A percentile compares a stretch with the other conserved stretches of the same genome.
Conservation (phyloP, 2,797 vertebrate species). For the Parotocinclus haroldoi region DNA sequence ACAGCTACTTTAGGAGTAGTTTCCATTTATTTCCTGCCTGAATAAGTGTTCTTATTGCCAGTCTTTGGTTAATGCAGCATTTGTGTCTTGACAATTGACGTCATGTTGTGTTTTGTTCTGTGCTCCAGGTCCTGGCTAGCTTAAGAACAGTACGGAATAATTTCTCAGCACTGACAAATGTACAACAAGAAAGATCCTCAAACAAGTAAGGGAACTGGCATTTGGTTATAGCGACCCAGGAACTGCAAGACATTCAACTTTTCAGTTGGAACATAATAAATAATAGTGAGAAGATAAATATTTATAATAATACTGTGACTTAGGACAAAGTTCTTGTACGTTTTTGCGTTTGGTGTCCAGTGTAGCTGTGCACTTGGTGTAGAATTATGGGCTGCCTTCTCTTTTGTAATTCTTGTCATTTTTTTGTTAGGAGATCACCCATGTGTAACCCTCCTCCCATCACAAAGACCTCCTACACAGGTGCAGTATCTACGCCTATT, state of each 20-base stretch:
- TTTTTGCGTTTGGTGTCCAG: not conserved
- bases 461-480: slow-evolving; percentile 96
- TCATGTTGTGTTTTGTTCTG: slow-evolving; percentile 25
- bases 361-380: too few species aligned
- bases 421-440: slow-evolving; percentile 84
- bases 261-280: not conserved
- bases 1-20: too few species aligned
- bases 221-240: too few species aligned
- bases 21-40: too few species aligned
- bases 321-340: too few species aligned
- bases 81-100: not conserved
- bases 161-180: slow-evolving; percentile 96
- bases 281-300: not conserved
- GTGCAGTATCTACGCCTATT: slow-evolving; percentile 61
- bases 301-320: not conserved
- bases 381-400: too few species aligned
- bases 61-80: not conserved
- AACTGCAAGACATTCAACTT: not conserved
- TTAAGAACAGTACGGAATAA: slow-evolving; percentile 97
- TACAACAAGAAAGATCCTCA: slow-evolving; percentile 88
- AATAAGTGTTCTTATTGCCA: too few species aligned
- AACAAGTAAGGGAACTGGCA: slow-evolving; percentile 83
- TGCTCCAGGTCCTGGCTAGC: slow-evolving; percentile 89
- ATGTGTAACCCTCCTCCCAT: slow-evolving; percentile 97
- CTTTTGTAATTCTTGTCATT: slow-evolving; percentile 25